Evolutionary conservation across 1,140 invertebrate species (phyloP), one percentile per base, ranked within the genome.

Genomic region (Latrodectus geometricus): DNA sequence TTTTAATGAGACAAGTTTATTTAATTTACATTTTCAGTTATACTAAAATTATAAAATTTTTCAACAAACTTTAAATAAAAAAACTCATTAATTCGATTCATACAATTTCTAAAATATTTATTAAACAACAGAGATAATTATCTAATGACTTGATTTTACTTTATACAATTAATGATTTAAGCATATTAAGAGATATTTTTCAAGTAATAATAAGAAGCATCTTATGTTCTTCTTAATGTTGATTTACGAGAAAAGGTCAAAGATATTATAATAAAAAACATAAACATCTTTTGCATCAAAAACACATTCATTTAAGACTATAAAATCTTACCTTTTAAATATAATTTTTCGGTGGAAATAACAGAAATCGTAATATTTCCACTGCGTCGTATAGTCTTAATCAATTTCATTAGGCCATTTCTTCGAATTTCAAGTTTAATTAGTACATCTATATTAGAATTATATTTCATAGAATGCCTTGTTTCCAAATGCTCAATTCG

Each of bases 401-500:
- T 95, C 78, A 98, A 92, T 87, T 95, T 94, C 15, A 97, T 92
- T 35, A 98, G 92, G 89, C 94, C 95, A 73, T 94, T 94, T 70
- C 95, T 93, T 5, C 94, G 93, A 93, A 98, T 96, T 89, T 95
- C 94, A 35, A 98, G 93, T 90, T 96, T 96, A 14, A 98, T 93
- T 21, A 98, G 93, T 12, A 97, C 94, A 89, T 99, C 97, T 89
- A 96, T 95, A 89, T 96, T 94, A 15, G 93, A 91, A 20, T 93
- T 93, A 9, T 92, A 92, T 21, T 89, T 88, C 89, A 95, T 94
- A 0, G 95, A 95, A 8, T 94, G 94, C 8, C 97, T 94, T 0
- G 96, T 96, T 91, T 99, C 97, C 49, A 99, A 93, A 90, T 98
- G 97, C 70, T 94, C 93, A 17, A 98, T 94, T 52, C 91, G 92